Evolutionary conservation across 2,797 vertebrate species (phyloP), one percentile per base, ranked within the genome.

Genomic region (Allobates femoralis): DNA sequence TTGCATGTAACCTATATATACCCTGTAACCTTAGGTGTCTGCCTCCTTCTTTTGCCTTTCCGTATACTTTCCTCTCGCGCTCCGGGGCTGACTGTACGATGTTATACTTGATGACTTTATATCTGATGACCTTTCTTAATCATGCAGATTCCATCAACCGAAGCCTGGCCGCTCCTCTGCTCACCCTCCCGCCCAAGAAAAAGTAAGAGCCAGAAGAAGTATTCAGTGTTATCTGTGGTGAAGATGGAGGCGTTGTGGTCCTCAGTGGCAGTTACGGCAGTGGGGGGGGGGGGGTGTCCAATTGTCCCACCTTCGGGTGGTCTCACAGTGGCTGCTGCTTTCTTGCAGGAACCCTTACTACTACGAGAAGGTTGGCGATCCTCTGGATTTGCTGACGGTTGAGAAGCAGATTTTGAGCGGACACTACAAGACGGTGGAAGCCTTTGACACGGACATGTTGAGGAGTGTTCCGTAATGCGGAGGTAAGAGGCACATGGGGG

Each of bases 391-490:
- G 14, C 93, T 94, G 91, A 98, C 96, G n/a, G 98, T 99, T 19
- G 98, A 99, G 92, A 98, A 98, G 91, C 98, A 98, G 90, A 99
- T 99, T 92, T 95, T 99, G 91, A 97, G 95, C 0, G 98, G 98
- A 60, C 96, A 97, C 88, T 99, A 99, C 87, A 98, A 98, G 93
- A 99, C 97, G 0, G 97, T 98, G 58, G 97, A 99, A 90, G 96
- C 97, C 32, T 99, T 99, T 37, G 97, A 99, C 90, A 94, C 97
- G 0, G 97, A 99, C 93, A 99, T 99, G 98, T 96, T 99, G 84
- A 99, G 98, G n/a, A 93, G 97, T 99, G 85, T 99, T 99, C 91
- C 95, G 97, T 86, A 99, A 99, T 1, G 96, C 97, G 15, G 97
- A 99, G 97, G 96, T 95, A 91, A 90, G 90, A 50, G 28, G 11